Base-by-base conservation (phyloP, 2,113 vertebrate species). In the Benitochromis conjunctus region DNA sequence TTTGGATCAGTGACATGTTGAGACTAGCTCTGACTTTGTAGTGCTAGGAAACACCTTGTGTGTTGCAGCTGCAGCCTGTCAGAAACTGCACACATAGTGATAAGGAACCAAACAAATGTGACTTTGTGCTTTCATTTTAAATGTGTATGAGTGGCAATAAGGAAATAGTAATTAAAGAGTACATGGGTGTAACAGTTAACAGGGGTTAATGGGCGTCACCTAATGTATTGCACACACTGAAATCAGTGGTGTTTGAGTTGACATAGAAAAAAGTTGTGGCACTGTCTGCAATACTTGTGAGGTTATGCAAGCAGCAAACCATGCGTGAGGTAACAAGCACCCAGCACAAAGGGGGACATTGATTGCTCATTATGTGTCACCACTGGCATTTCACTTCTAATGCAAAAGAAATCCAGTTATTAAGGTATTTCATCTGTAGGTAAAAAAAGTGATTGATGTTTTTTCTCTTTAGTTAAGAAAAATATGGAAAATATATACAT, bases 1-100 rank as follows among this genome's bases (percentile, higher is more conserved):
- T 87, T 88, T 94, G 82, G 92, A 91, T 90, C 81, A 79, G 56
- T 24, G 76, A 81, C 94, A 55, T 93, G 95, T 92, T 82, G 53
- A 90, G 86, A 84, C 95, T 88, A 2, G 95, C 88, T 89, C 53
- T 66, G 84, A 13, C 56, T 85, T 82, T 71, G 81, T 62, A 86
- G 58, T 16, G 6, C 51, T 86, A 81, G 26, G 79, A 83, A 88
- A 92, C 60, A 81, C 76, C 79, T 91, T 64, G 34, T 31, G 74
- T 85, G 57, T 69, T 87, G 81, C 74, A 71, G 81, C 84, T 88
- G 74, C 56, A 80, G 9, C 34, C 18, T 66, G 29, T 57, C 53
- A 81, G 29, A 34, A 48, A 56, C 48, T 69, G 51, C 24, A 81
- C 26, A n/a, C 54, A 82, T 29, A 6, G 4, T 66, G 12, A 55